Evolutionary conservation across 2,797 vertebrate species (phyloP).

Genomic region (Phaenicophaeus curvirostris): DNA sequence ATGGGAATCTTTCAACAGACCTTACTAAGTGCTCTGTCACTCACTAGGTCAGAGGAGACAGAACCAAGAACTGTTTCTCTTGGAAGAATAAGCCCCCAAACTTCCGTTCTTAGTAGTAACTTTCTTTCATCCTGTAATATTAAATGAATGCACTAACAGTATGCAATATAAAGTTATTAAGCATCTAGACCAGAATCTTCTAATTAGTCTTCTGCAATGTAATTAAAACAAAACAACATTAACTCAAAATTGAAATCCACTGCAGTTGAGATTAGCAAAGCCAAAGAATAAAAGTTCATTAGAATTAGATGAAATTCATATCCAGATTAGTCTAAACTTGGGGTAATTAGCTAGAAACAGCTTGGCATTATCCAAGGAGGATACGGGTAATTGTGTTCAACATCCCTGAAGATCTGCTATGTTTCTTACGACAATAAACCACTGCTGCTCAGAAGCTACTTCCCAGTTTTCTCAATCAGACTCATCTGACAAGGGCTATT

Average conservation of each 20-base stretch:
- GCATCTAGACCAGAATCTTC: slow-evolving; percentile 52
- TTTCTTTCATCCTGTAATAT: slow-evolving; percentile 39
- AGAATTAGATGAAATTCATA: slow-evolving; percentile 61
- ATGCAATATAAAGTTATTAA: slow-evolving; percentile 61
- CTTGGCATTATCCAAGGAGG: slow-evolving; percentile 66
- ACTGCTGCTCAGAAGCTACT: slow-evolving; percentile 53
- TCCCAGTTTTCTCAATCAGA: slow-evolving; percentile 32
- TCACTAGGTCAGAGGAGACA: background rate
- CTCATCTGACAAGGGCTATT: slow-evolving; percentile 57
- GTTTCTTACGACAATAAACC: slow-evolving; percentile 68
- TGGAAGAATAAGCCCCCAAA: slow-evolving; percentile 18
- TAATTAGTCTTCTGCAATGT: slow-evolving; percentile 52
- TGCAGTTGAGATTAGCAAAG: slow-evolving; percentile 36
- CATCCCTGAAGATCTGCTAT: slow-evolving; percentile 64
- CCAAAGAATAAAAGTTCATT: slow-evolving; percentile 60
- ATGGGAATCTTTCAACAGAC: slow-evolving; percentile 35
- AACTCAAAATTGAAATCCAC: slow-evolving; percentile 52
- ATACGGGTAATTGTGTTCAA: slow-evolving; percentile 73
- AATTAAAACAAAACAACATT: slow-evolving; percentile 68
- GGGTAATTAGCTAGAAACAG: slow-evolving; percentile 71
- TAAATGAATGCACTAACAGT: slow-evolving; percentile 61
- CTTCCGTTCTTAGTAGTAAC: slow-evolving; percentile 3
- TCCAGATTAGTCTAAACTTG: slow-evolving; percentile 67
- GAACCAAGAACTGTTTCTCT: background rate
- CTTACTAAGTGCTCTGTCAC: background rate